These are phyloP conservation scores for Tetropium fuscum DNA, from an alignment of 2,888 invertebrate species.

Conservation along the genomic window DNA sequence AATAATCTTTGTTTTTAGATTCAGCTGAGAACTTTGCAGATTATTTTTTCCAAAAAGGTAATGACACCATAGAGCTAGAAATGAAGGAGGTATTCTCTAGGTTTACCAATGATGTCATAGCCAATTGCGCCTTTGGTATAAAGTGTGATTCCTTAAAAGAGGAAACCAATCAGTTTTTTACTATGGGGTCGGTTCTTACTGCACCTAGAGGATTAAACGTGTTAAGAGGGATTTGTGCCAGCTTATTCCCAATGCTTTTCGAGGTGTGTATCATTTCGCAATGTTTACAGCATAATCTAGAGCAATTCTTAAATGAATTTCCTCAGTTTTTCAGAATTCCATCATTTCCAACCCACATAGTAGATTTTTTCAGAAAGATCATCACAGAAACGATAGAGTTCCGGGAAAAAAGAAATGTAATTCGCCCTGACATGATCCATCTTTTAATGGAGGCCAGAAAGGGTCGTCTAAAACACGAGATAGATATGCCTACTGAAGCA, in stretches of 20 bases:
- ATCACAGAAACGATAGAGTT: conserved; percentile 44
- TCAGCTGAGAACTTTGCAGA: conserved; percentile 35
- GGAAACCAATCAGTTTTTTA: conserved; percentile 70
- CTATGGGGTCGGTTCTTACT: conserved; percentile 53
- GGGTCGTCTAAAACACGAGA: conserved; percentile 53
- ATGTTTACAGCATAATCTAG: too few relatives aligned
- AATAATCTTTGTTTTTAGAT: conserved; percentile 24
- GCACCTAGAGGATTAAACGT: conserved; percentile 27
- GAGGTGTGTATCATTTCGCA: conserved; percentile 31
- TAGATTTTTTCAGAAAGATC: conserved; percentile 46
- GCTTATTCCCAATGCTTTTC: conserved; percentile 36
- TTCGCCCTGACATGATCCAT: conserved; percentile 66
- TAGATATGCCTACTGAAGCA: conserved; percentile 18
- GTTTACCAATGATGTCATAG: conserved; percentile 73
- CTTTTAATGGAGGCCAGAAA: conserved; percentile 69
- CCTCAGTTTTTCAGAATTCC: conserved; percentile 51
- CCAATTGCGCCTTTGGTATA: conserved; percentile 71
- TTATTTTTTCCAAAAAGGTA: conserved; percentile 23
- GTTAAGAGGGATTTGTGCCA: conserved; percentile 32
- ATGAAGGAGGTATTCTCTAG: conserved; percentile 65
- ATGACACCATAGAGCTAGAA: conserved; percentile 44
- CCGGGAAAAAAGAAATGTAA: conserved; percentile 44
- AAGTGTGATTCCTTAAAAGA: conserved; percentile 69
- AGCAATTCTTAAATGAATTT: conserved; percentile 13
- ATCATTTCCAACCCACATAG: conserved; percentile 56